These are phyloP conservation scores for Peromyscus attwateri DNA, from an alignment of 2,797 vertebrate genomes.

Conservation along the genomic window DNA sequence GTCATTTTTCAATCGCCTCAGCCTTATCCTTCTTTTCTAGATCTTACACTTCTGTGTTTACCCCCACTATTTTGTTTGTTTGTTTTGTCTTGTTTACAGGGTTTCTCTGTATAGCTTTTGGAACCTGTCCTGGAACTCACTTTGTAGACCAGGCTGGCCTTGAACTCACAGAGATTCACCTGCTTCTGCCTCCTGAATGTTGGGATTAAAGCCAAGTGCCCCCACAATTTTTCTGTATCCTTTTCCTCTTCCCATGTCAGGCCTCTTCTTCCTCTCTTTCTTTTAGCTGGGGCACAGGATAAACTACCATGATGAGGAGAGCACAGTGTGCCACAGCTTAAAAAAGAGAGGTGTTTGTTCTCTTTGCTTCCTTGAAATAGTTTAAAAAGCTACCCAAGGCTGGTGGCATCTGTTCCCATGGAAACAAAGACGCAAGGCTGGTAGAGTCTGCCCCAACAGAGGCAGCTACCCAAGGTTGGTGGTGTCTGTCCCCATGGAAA, in stretches of 20 bases:
- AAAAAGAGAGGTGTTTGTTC: not conserved
- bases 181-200: too few species aligned
- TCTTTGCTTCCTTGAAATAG: not conserved
- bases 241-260: not conserved
- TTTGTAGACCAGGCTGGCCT: too few species aligned
- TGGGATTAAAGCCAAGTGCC: too few species aligned
- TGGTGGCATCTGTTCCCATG: not conserved
- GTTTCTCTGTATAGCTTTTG: too few species aligned
- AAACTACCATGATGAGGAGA: not conserved
- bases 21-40: not conserved
- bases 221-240: not conserved
- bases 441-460: too few species aligned
- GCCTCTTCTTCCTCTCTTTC: not conserved
- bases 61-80: too few species aligned
- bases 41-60: not conserved
- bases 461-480: too few species aligned
- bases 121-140: too few species aligned
- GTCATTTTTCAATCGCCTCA: not conserved
- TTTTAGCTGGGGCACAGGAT: not conserved
- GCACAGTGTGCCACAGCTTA: not conserved
- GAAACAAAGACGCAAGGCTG: not conserved
- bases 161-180: too few species aligned
- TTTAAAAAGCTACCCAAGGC: not conserved
- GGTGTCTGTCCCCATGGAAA: too few species aligned
- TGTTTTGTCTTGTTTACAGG: too few species aligned